phyloP scores from a whole-genome alignment of 2,797 vertebrate species.

The Peromyscus eremicus region DNA sequence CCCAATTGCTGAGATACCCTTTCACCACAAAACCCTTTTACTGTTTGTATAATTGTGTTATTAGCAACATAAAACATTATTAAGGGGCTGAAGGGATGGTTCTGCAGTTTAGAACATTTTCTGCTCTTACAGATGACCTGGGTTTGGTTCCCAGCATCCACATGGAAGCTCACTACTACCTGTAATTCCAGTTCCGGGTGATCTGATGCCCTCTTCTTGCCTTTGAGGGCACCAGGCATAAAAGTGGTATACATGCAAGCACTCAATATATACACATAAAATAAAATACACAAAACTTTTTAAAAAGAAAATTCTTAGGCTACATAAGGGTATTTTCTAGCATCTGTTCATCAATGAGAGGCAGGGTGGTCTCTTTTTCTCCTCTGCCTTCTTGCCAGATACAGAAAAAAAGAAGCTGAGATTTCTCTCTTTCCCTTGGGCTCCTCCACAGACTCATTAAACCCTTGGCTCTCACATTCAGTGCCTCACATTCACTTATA shows the following conservation, averaged over 20 bases:
- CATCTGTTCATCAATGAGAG: background rate
- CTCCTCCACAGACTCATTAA: background rate
- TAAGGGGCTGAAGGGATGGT: background rate
- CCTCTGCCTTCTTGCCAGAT: background rate
- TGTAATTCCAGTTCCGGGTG: background rate
- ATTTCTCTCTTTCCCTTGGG: background rate
- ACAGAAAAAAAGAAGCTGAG: conserved; percentile 36
- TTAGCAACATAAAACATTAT: background rate
- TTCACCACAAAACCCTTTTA: background rate
- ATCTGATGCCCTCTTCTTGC: background rate
- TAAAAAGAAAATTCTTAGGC: background rate
- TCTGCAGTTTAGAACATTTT: background rate
- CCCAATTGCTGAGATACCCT: background rate
- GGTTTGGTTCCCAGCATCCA: background rate
- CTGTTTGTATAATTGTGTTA: background rate
- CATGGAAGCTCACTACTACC: background rate
- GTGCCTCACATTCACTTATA: background rate
- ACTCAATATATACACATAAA: background rate
- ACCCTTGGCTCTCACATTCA: conserved; percentile 45
- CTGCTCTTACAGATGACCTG: background rate
- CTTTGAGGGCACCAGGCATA: background rate
- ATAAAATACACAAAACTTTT: background rate
- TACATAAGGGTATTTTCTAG: conserved; percentile 39
- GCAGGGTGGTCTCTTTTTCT: background rate
- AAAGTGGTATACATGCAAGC: background rate